Conservation (phyloP, 2,113 vertebrate genomes). For the Podilymbus podiceps region DNA sequence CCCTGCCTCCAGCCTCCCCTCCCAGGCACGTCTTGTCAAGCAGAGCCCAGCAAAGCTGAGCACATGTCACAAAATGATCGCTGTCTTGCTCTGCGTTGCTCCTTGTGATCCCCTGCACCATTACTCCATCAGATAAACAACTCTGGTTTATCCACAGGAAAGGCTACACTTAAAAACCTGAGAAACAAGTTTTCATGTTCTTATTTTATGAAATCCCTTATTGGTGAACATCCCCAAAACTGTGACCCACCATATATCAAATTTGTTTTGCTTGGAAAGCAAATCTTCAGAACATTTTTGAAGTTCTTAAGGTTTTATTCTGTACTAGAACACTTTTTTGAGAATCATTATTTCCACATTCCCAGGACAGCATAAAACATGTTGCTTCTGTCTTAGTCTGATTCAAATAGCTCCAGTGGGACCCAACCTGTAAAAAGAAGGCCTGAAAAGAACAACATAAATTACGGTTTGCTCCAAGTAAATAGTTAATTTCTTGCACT, state of each 20-base stretch:
- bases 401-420: background rate
- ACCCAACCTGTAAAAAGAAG: background rate
- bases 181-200: background rate
- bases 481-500: background rate
- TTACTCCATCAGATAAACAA: background rate
- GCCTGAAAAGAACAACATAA: background rate
- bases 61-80: accelerated
- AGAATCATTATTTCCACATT: background rate
- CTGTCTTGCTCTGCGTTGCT: background rate
- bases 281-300: background rate
- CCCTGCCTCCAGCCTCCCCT: background rate
- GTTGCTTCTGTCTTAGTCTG: background rate
- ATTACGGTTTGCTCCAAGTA: background rate
- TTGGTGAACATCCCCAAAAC: background rate
- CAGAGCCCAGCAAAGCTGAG: background rate
- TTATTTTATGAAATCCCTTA: background rate
- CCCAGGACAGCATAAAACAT: background rate
- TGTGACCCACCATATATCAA: background rate
- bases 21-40: no score
- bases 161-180: background rate
- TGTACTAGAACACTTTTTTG: background rate
- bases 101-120: background rate
- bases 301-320: background rate
- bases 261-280: background rate
- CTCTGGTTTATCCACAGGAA: background rate